Evolutionary conservation across 2,888 invertebrate genomes (phyloP), one percentile per base, ranked within the genome.

Genomic region (Conops quadrifasciatus): DNA sequence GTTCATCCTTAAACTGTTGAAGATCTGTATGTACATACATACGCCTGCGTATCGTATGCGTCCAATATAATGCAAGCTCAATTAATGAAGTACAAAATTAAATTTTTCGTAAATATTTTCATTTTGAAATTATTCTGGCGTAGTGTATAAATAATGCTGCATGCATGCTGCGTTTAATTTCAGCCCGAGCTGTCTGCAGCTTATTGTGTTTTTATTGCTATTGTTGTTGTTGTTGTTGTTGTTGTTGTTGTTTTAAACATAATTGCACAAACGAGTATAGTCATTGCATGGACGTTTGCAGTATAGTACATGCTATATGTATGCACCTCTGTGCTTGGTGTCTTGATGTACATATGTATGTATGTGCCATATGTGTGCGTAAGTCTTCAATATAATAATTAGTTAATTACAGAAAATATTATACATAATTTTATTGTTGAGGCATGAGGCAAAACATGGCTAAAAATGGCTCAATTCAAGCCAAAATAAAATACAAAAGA

Each of bases 61-160:
- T 24, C 56, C 11, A 59, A 24, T 30, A 45, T 47, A 21, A 30
- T 59, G 59, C 28, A 28, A 58, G 28, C 67, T 59, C 67, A 59
- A 47, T 59, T 59, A 67, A 67, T 60, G 67, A 45, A 59, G 59
- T 49, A 60, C 60, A 68, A 68, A 49, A 62, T 68, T 68, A 24
- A 49, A 68, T 68, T 60, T 62, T 68, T 60, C 51, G 30, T 68
- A 68, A 68, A 68, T 51, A 60, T 51, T 47, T 68, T 51, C 36
- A 3, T 30, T 51, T 60, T 15, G 49, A 36, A 43, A 36, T 67
- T 24, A 30, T 45, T 58, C 16, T 45, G 24, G 49, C 36, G 36
- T 15, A 36, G 9, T 36, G 59, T 58, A 67, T 67, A 47, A 59
- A 59, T 59, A 51, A 36, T 43, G n/a, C n/a, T n/a, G n/a, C n/a